A percentile compares a stretch with the other conserved stretches of the same genome.
Conservation (phyloP, 2,888 invertebrate species). For the Muschampia plurimacula region DNA sequence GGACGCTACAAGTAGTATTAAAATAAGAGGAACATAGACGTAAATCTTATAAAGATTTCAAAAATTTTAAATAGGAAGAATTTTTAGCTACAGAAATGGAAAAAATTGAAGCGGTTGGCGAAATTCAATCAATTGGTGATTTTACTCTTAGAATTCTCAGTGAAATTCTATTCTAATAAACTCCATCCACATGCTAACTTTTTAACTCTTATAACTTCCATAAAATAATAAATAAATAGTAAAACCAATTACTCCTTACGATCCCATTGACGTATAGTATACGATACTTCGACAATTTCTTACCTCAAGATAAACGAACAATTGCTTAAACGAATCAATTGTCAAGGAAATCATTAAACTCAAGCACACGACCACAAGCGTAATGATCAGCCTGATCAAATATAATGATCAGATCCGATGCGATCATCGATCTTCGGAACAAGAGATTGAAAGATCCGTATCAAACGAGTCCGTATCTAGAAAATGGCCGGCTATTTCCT, state of each 20-base stretch:
- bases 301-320: constrained; percentile 3
- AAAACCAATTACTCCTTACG: constrained; percentile 8
- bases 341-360: constrained; percentile 39
- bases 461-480: constrained; percentile 33
- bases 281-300: not conserved
- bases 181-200: not conserved
- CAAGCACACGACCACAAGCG: constrained; percentile 34
- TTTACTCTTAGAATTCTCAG: not conserved
- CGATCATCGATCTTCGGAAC: constrained; percentile 37
- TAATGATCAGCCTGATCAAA: constrained; percentile 37
- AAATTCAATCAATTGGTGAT: not conserved
- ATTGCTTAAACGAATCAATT: constrained; percentile 37
- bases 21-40: too few species aligned
- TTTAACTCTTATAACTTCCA: not conserved
- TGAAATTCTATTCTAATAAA: not conserved
- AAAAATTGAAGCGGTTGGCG: too few species aligned
- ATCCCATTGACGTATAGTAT: not conserved
- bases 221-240: not conserved
- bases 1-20: too few species aligned
- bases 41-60: not conserved
- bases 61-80: too few species aligned
- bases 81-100: too few species aligned
- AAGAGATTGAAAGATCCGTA: constrained; percentile 39
- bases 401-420: constrained; percentile 35
- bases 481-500: constrained; percentile 37